These are phyloP conservation scores for Bimastos eiseni DNA, from an alignment of 2,888 invertebrate genomes.

Conservation along the genomic window DNA sequence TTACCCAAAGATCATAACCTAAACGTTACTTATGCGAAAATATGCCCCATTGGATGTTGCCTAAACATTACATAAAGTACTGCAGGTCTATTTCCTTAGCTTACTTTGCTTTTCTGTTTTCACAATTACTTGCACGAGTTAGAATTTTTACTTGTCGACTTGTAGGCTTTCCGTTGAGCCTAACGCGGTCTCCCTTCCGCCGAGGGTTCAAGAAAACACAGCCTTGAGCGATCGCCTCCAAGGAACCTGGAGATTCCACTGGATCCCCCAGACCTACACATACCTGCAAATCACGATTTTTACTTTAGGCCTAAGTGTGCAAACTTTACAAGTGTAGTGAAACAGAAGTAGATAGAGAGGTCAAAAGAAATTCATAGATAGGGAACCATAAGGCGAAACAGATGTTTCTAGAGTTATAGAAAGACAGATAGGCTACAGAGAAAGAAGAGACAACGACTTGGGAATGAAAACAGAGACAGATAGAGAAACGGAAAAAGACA, in stretches of 20 bases:
- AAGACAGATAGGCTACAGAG: neutral
- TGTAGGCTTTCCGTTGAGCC: slow-evolving; percentile 34
- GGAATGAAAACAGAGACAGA: neutral
- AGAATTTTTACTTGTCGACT: slow-evolving; percentile 24
- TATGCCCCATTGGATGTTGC: too few relatives aligned
- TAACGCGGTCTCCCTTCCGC: slow-evolving; percentile 21
- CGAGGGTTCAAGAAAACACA: slow-evolving; percentile 43
- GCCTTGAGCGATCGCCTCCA: slow-evolving; percentile 41
- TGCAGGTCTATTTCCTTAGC: neutral
- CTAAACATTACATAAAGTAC: too few relatives aligned
- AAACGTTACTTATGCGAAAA: too few relatives aligned
- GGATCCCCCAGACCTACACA: slow-evolving; percentile 44
- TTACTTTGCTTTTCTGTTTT: neutral
- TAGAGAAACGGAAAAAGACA: neutral
- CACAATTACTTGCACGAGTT: neutral
- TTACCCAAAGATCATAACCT: too few relatives aligned
- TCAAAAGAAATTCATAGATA: neutral
- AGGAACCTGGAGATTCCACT: slow-evolving; percentile 41
- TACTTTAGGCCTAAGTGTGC: neutral
- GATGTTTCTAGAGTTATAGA: too few relatives aligned
- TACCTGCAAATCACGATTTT: slow-evolving; percentile 28
- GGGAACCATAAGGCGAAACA: too few relatives aligned
- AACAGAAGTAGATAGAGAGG: neutral
- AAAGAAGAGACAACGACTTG: too few relatives aligned
- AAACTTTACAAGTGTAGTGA: neutral